phyloP scores from a whole-genome alignment of 2,888 invertebrate genomes.

The Ormyrus labotus region DNA sequence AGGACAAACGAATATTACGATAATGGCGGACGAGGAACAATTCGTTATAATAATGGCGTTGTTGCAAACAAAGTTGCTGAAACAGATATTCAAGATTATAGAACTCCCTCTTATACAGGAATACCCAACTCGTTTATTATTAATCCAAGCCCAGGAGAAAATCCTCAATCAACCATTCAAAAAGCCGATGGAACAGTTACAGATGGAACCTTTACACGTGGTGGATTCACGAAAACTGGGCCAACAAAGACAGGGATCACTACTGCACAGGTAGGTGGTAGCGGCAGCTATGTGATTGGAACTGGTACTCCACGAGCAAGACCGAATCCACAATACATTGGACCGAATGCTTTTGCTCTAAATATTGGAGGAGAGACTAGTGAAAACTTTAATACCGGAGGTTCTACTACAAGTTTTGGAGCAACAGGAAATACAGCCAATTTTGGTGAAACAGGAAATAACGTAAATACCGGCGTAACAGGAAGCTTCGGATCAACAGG shows the following conservation, averaged over 20 bases:
- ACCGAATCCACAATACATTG: constrained; percentile 66
- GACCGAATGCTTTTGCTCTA: constrained; percentile 69
- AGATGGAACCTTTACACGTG: constrained; percentile 59
- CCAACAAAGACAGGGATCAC: constrained; percentile 71
- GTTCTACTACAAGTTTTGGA: background rate
- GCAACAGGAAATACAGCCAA: constrained; percentile 1
- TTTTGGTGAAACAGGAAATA: background rate
- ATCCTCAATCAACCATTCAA: constrained; percentile 52
- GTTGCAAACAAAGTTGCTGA: constrained; percentile 69
- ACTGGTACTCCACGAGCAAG: constrained; percentile 61
- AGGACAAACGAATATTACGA: constrained; percentile 68
- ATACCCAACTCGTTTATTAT: constrained; percentile 68
- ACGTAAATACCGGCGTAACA: background rate
- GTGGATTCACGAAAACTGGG: constrained; percentile 72
- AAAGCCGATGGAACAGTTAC: constrained; percentile 24
- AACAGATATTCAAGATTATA: constrained; percentile 68
- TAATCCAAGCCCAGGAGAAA: constrained; percentile 65
- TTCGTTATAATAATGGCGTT: constrained; percentile 67
- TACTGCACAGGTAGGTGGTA: constrained; percentile 70
- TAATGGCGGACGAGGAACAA: constrained; percentile 68
- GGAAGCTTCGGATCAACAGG: constrained; percentile 15
- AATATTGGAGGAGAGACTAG: constrained; percentile 57
- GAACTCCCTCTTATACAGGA: constrained; percentile 64
- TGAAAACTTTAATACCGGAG: constrained; percentile 1
- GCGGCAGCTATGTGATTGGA: constrained; percentile 69